Evolutionary conservation across 2,888 invertebrate species (phyloP).

Genomic region (Bombylius discolor): DNA sequence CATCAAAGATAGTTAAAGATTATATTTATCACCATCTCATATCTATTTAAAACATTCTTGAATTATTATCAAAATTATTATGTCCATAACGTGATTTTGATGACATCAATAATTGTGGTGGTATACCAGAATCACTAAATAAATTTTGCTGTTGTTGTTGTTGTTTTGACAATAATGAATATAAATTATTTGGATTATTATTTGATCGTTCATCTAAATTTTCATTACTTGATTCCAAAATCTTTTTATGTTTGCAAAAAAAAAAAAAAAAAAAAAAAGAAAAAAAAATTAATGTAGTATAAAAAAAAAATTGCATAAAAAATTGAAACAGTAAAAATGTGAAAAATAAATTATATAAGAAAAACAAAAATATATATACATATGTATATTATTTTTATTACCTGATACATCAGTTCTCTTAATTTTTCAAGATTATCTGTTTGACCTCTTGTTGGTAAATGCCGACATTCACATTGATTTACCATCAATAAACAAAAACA

Average conservation of each 20-base stretch:
- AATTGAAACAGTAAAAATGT: too few relatives aligned
- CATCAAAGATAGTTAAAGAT: too few relatives aligned
- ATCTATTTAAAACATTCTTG: background rate
- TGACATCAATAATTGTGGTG: background rate
- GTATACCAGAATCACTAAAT: background rate
- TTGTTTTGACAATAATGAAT: background rate
- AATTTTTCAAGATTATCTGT: constrained; percentile 42
- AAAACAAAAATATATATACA: background rate
- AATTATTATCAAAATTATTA: background rate
- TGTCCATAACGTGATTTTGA: background rate
- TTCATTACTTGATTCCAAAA: constrained; percentile 35
- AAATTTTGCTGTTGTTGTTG: background rate
- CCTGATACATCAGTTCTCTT: constrained; percentile 42
- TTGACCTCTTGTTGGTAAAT: constrained; percentile 41
- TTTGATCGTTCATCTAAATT: background rate
- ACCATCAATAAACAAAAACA: constrained; percentile 18
- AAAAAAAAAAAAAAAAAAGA: background rate
- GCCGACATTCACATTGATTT: constrained; percentile 34
- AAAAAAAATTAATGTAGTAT: background rate
- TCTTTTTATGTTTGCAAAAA: constrained; percentile 17
- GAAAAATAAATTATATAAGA: background rate
- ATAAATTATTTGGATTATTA: background rate
- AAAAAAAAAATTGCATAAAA: too few relatives aligned
- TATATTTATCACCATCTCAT: too few relatives aligned
- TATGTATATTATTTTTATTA: constrained; percentile 23